phyloP scores from a whole-genome alignment of 2,888 invertebrate species.

The Archips crataeganus region DNA sequence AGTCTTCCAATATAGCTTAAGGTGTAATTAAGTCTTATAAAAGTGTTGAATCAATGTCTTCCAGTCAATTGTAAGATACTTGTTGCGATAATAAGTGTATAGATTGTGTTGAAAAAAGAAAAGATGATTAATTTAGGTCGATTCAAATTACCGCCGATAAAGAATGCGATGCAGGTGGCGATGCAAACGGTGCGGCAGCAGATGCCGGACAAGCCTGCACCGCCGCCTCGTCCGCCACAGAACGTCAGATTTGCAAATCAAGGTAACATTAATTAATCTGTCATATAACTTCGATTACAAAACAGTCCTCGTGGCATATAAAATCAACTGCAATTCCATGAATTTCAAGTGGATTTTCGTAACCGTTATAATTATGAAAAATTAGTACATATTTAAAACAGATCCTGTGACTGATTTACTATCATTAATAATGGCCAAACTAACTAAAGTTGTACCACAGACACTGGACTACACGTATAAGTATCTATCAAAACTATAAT shows the following conservation, averaged over 20 bases:
- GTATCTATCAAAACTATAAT: no score
- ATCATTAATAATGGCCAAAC: not conserved
- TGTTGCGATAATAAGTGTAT: conserved; percentile 39
- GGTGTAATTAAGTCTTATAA: conserved; percentile 34
- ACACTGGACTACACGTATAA: no score
- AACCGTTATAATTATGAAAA: no score
- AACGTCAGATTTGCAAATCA: conserved; percentile 84
- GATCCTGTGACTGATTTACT: not conserved
- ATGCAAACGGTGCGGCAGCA: conserved; percentile 93
- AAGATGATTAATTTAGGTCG: conserved; percentile 81
- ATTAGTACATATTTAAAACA: not conserved
- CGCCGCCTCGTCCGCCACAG: conserved; percentile 80
- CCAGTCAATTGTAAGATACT: conserved; percentile 52
- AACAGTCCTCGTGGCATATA: no score
- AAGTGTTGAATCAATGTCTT: conserved; percentile 54
- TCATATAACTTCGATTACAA: no score
- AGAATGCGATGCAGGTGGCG: conserved; percentile 92
- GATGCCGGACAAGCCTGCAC: conserved; percentile 88
- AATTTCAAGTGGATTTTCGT: no score
- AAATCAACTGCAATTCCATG: no score
- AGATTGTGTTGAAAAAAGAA: conserved; percentile 31
- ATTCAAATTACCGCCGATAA: conserved; percentile 89
- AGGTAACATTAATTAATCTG: conserved; percentile 60
- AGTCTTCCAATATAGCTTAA: conserved; percentile 58
- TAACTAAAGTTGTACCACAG: no score